Base-by-base conservation (phyloP, 2,888 invertebrate genomes). In the Drosophila acutilabella region DNA sequence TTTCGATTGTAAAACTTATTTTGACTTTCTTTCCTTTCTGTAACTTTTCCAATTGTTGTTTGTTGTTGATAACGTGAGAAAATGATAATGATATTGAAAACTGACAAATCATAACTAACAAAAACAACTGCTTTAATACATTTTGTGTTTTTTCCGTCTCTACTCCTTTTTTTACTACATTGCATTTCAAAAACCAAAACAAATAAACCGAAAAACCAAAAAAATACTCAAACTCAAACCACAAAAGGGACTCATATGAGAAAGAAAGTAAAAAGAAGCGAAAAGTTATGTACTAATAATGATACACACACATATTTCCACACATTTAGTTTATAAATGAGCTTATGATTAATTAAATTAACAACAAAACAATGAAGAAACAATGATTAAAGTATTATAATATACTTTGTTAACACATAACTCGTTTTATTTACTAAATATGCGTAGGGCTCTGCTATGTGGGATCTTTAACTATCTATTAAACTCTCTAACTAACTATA, bases 221-320 rank as follows among this genome's bases (percentile, higher is more conserved):
- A 16, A 48, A 42, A 68, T 67, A 72, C 59, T 74, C 52, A 65
- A 54, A 59, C 50, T 68, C 58, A 85, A 71, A 85, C 83, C 76
- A 87, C 88, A 86, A 88, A 90, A 90, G 91, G 85, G 85, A 90
- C 81, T 90, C 90, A 82, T 88, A 90, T 88, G 90, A 91, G 87
- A 91, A 91, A 89, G 89, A 91, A 91, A 90, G 89, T 89, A 91
- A 90, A 89, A 90, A 90, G 86, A 91, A 90, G 84, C 88, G 80
- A 88, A 90, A 89, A 88, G 84, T 89, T 89, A 82, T 81, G 87
- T 88, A 89, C 81, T 82, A 84, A 81, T 86, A 40, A 56, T 56
- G 71, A 81, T 74, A 51, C 20, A 48, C 2, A 48, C 16, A 52
- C 13, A 47, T 50, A 47, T 50, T 8, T 11, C 62, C 72, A 52